Percentiles rank a stretch among this genome's conserved stretches.
Evolutionary conservation across 2,797 vertebrate species (phyloP).

Genomic region (Phalanger gymnotis): DNA sequence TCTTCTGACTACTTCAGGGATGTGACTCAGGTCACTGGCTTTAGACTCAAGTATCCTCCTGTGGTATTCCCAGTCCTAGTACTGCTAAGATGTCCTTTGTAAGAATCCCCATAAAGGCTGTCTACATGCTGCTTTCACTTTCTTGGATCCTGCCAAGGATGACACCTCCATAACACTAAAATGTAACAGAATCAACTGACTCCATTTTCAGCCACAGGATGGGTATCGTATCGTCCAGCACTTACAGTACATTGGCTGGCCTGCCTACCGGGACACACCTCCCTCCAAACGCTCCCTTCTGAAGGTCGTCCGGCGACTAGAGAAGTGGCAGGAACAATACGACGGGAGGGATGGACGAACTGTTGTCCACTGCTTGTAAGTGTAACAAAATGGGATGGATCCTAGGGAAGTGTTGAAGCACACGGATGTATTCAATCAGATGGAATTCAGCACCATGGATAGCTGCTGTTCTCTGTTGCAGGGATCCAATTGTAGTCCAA

Average conservation of each 20-base stretch:
- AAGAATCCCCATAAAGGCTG: background rate
- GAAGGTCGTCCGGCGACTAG: slow-evolving; percentile 93
- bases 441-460: background rate
- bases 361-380: slow-evolving; percentile 98
- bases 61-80: background rate
- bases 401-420: background rate
- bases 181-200: background rate
- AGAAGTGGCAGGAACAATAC: slow-evolving; percentile 98
- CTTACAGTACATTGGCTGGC: slow-evolving; percentile 99
- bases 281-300: slow-evolving; percentile 97
- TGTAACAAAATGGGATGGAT: slow-evolving; percentile 48
- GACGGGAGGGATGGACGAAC: slow-evolving; percentile 96
- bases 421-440: background rate
- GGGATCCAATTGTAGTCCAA: background rate
- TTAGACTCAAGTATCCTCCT: background rate
- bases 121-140: background rate
- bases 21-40: background rate
- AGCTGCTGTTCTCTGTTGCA: background rate
- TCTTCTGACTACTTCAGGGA: background rate
- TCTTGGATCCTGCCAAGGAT: background rate
- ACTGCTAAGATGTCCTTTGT: background rate
- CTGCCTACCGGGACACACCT: slow-evolving; percentile 96
- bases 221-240: slow-evolving; percentile 98
- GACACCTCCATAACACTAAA: background rate
- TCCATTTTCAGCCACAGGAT: slow-evolving; percentile 92